Percentiles rank a stretch among this genome's conserved stretches.
Conservation (phyloP, 1,140 invertebrate species). For the Drosophila pallidifrons region DNA sequence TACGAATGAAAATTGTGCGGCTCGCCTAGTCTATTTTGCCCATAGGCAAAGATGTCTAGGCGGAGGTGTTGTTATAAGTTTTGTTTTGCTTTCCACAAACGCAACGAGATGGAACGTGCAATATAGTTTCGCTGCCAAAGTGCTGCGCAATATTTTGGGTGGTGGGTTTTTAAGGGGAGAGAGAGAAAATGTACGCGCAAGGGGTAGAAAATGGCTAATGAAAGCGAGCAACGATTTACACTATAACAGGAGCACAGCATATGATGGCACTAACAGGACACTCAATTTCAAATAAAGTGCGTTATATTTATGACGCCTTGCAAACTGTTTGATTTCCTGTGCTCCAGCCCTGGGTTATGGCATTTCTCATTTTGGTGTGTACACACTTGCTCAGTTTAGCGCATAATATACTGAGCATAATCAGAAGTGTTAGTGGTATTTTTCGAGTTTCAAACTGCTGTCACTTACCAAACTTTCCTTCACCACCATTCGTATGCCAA, state of each 20-base stretch:
- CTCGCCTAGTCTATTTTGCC: conserved; percentile 62
- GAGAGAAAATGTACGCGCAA: conserved; percentile 30
- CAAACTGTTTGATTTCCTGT: not conserved
- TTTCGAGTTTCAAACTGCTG: too few relatives aligned
- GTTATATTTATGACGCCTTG: not conserved
- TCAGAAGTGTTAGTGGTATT: too few relatives aligned
- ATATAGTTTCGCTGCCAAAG: conserved; percentile 11
- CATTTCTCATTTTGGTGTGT: conserved; percentile 14
- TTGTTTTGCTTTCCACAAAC: conserved; percentile 63
- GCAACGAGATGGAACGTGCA: conserved; percentile 53
- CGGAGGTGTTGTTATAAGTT: conserved; percentile 52
- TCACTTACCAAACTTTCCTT: too few relatives aligned
- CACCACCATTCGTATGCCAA: too few relatives aligned
- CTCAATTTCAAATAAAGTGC: too few relatives aligned
- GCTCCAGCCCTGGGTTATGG: conserved; percentile 11
- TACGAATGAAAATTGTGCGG: conserved; percentile 52
- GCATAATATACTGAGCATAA: not conserved
- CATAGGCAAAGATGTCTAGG: conserved; percentile 45
- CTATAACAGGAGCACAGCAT: too few relatives aligned
- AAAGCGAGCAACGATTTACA: not conserved
- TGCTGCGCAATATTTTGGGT: conserved; percentile 57
- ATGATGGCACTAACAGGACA: too few relatives aligned
- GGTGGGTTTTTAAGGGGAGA: conserved; percentile 38
- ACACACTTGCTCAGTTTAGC: conserved; percentile 16
- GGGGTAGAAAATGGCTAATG: conserved; percentile 17